Conservation (phyloP, 2,797 vertebrate species). For the Limosa lapponica region DNA sequence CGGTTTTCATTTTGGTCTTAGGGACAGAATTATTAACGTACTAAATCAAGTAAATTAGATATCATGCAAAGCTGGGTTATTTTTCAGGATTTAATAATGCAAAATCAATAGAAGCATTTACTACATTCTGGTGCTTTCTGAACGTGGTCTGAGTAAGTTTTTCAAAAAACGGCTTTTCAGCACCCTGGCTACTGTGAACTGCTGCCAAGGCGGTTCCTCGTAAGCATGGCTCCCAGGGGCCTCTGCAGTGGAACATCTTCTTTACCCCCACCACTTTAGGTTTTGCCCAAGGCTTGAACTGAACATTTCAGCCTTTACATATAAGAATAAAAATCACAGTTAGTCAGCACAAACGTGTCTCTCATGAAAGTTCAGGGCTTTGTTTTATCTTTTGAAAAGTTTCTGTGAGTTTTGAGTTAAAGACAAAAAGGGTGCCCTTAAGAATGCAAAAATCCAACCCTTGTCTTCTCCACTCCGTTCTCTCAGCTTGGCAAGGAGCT, state of each 20-base stretch:
- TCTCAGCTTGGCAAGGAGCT: background rate
- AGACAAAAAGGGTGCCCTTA: background rate
- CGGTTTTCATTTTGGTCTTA: background rate
- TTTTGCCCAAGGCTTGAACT: background rate
- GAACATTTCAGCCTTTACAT: background rate
- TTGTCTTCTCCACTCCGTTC: background rate
- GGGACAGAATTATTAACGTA: background rate
- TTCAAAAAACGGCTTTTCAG: background rate
- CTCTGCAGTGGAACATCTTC: background rate
- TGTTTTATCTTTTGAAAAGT: background rate
- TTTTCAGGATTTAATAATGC: slow-evolving; percentile 41
- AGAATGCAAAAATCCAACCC: background rate
- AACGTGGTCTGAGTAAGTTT: background rate
- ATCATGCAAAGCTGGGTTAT: slow-evolving; percentile 8
- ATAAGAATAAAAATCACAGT: background rate
- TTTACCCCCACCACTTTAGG: background rate
- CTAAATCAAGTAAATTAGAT: slow-evolving; percentile 37
- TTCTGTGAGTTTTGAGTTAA: background rate
- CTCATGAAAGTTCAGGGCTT: background rate
- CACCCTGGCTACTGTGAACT: background rate
- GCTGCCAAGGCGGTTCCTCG: background rate
- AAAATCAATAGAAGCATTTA: slow-evolving; percentile 55
- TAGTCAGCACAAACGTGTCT: background rate
- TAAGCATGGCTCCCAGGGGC: background rate
- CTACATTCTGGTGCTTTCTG: background rate